These are phyloP conservation scores for Salminus brasiliensis DNA, from an alignment of 2,113 vertebrate species.

Conservation along the genomic window DNA sequence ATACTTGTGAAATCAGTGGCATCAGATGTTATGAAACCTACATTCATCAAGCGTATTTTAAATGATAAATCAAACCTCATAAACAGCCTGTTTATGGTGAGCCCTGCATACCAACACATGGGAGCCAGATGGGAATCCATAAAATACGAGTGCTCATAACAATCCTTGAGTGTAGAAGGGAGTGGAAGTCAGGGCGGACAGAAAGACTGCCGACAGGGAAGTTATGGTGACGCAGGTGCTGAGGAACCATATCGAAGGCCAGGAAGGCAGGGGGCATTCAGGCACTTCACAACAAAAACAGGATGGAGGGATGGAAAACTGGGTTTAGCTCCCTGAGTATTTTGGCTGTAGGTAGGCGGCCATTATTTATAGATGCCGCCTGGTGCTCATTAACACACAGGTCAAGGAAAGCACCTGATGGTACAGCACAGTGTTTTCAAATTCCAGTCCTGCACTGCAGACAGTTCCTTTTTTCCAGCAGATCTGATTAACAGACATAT, in stretches of 20 bases:
- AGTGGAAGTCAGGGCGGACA: conserved; percentile 58
- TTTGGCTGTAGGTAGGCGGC: conserved; percentile 56
- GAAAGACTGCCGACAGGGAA: conserved; percentile 56
- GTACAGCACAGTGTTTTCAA: not conserved
- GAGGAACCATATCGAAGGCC: conserved; percentile 46
- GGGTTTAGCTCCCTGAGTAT: conserved; percentile 49
- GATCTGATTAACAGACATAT: not conserved
- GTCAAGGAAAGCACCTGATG: not conserved
- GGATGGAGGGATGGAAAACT: conserved; percentile 58
- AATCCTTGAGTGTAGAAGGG: not conserved
- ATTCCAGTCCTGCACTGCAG: not conserved
- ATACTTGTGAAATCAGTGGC: not conserved
- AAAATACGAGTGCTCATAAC: conserved; percentile 24
- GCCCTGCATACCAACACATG: conserved; percentile 21
- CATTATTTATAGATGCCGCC: conserved; percentile 50
- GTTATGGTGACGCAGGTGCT: conserved; percentile 58
- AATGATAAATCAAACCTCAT: conserved; percentile 6
- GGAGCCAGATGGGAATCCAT: conserved; percentile 41
- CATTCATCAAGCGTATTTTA: not conserved
- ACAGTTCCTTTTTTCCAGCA: not conserved
- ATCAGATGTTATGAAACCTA: not conserved
- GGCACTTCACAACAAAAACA: conserved; percentile 35
- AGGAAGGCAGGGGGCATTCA: conserved; percentile 66
- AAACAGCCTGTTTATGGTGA: not conserved
- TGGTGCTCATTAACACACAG: not conserved